Percentiles rank a stretch among this genome's conserved stretches.
phyloP scores from a whole-genome alignment of 2,888 invertebrate species.

The Tenthredo scrophulariae region DNA sequence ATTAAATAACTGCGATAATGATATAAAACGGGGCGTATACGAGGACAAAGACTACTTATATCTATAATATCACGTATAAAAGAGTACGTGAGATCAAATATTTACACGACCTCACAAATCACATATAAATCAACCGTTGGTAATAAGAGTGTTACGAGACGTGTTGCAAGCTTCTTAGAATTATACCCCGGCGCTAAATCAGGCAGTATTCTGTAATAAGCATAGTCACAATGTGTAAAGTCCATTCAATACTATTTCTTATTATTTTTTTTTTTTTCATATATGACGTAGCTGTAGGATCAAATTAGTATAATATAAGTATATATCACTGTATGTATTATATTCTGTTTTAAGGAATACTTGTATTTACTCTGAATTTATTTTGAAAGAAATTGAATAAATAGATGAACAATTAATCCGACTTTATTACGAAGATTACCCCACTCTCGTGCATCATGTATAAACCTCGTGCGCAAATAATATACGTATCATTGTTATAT shows the following conservation, averaged over 20 bases:
- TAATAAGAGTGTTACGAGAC: constrained; percentile 14
- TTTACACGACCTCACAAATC: constrained; percentile 7
- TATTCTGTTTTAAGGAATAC: neutral
- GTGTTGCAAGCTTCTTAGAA: constrained; percentile 22
- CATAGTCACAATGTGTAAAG: neutral
- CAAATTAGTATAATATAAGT: neutral
- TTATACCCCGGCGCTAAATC: constrained; percentile 3
- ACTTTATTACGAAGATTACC: neutral
- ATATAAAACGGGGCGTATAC: constrained; percentile 1
- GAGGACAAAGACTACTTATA: neutral
- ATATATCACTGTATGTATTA: neutral
- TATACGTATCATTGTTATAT: constrained; percentile 4
- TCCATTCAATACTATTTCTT: neutral
- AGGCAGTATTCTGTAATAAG: neutral
- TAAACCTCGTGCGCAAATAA: neutral
- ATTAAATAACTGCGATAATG: neutral
- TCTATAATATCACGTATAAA: neutral
- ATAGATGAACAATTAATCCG: neutral
- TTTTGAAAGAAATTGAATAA: neutral
- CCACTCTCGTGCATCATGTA: neutral
- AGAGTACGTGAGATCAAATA: neutral
- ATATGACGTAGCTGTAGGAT: neutral
- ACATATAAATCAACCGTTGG: constrained; percentile 10
- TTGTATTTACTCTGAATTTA: neutral
- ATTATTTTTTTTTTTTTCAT: neutral